Base-by-base conservation (phyloP, 2,797 vertebrate genomes). In the Hephaestus fuliginosus region DNA sequence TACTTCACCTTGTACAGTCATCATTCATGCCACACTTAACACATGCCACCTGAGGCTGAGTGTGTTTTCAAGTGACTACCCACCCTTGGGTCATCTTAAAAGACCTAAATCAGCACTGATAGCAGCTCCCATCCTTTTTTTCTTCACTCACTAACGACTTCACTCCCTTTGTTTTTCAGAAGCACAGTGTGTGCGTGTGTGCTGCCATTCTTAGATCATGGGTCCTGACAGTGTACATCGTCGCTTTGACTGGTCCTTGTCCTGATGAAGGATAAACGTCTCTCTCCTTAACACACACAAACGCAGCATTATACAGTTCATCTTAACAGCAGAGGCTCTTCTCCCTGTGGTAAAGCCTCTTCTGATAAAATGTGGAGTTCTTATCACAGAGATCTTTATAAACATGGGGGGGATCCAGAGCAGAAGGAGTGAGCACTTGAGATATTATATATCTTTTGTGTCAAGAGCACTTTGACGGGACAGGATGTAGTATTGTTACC, bases 211-310 rank as follows among this genome's bases (percentile, higher is more conserved):
- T 73, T 79, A 73, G 70, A 79, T 86, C 83, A 74, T 20, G 12
- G 36, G 61, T 70, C 68, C 62, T 87, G 84, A 89, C 68, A 63
- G 79, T 52, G 70, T 43, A 74, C 72, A 80, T 90, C 81, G 83
- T 84, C 52, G 36, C 66, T 83, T 72, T 83, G 83, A 86, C 86
- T 25, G 53, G 17, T 77, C 69, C 76, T 86, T 81, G 81, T 90
- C 84, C 80, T 83, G 75, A 71, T 9, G 4, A 81, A 70, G 36
- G 78, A 89, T 80, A 65, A 72, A 87, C 62, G 73, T 51, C 76
- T 86, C 64, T 57, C 60, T 90, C 72, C 58, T 58, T 46, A 46
- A 85, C 41, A 22, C 60, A 69, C 46, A 61, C 51, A 78, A 41
- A 13, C 52, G 30, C 46, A 74, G 61, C 53, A 55, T 86, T 62